Percentiles rank a stretch among this genome's conserved stretches.
These are phyloP conservation scores for Oligia strigilis DNA, from an alignment of 2,888 invertebrate genomes.

Conservation along the genomic window DNA sequence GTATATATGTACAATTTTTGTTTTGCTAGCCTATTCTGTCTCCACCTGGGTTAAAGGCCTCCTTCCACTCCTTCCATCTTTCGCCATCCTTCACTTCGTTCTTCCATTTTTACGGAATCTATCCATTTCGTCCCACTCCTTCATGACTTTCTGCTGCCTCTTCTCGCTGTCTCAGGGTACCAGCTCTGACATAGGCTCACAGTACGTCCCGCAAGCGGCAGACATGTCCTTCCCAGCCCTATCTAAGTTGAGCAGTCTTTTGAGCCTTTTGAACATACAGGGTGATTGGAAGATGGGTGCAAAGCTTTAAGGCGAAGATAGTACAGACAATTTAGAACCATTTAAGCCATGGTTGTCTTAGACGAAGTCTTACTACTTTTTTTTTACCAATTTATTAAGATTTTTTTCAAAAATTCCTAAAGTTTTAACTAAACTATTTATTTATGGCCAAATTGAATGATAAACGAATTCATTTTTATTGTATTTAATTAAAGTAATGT, in stretches of 20 bases:
- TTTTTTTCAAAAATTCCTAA: too few species aligned
- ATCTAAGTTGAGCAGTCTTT: not conserved
- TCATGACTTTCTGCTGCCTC: not conserved
- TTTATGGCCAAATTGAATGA: too few species aligned
- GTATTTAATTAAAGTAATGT: too few species aligned
- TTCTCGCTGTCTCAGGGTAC: not conserved
- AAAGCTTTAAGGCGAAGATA: too few species aligned
- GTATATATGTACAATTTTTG: not conserved
- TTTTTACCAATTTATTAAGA: too few species aligned
- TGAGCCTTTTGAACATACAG: not conserved
- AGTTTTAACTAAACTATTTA: too few species aligned
- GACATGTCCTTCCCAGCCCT: not conserved
- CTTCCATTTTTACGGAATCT: not conserved
- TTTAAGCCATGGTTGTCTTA: too few species aligned
- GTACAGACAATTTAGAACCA: too few species aligned
- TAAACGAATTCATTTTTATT: too few species aligned
- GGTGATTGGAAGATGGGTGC: too few species aligned
- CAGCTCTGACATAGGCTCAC: not conserved
- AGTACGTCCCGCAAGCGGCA: not conserved
- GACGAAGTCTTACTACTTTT: too few species aligned
- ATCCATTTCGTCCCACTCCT: not conserved
- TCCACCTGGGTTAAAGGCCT: not conserved
- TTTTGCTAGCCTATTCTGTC: too few species aligned
- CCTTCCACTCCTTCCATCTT: not conserved
- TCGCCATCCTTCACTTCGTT: not conserved